Evolutionary conservation across 1,140 invertebrate genomes (phyloP).

Genomic region (Orchesella cincta): DNA sequence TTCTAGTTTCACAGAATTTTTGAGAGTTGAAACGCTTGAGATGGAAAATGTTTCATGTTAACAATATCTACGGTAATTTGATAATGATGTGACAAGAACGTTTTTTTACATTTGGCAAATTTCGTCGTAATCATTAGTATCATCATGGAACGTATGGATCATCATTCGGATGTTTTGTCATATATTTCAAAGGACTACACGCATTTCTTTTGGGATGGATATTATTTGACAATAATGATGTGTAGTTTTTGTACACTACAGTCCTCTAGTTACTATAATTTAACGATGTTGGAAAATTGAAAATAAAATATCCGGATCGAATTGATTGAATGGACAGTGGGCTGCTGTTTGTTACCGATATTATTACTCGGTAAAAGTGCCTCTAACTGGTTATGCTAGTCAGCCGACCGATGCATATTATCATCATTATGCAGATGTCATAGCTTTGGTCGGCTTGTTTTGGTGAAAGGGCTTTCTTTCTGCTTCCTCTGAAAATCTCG

Average conservation of each 20-base stretch:
- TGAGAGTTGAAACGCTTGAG: no score
- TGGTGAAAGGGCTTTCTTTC: not conserved
- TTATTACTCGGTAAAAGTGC: no score
- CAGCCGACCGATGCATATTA: constrained; percentile 15
- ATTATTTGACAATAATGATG: no score
- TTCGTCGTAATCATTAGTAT: not conserved
- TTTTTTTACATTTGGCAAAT: not conserved
- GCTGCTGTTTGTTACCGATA: no score
- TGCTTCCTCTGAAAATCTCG: not conserved
- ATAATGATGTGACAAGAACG: not conserved
- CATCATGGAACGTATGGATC: not conserved
- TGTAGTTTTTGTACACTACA: not conserved
- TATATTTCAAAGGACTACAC: not conserved
- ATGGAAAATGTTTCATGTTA: no score
- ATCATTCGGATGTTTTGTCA: not conserved
- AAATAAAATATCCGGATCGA: not conserved
- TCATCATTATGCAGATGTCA: constrained; percentile 14
- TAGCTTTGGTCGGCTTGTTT: constrained; percentile 26
- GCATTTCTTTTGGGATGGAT: no score
- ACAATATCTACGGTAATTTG: not conserved
- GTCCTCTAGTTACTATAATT: not conserved
- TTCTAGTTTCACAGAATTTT: no score
- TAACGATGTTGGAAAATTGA: not conserved
- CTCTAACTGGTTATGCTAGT: not conserved
- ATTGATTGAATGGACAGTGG: not conserved